phyloP scores from a whole-genome alignment of 2,888 invertebrate species.

The Cremastinae sp. region DNA sequence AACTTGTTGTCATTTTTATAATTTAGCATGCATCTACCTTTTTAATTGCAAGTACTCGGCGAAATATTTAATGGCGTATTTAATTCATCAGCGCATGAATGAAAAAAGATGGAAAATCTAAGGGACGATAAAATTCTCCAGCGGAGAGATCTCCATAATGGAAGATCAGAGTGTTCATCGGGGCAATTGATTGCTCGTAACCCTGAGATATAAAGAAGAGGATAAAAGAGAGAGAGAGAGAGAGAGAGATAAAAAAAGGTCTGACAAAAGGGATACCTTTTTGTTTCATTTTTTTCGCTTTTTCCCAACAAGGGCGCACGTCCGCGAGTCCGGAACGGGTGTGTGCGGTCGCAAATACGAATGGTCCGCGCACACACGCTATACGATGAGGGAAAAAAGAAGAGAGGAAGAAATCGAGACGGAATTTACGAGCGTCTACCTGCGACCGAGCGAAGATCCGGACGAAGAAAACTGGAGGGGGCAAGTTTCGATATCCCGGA shows the following conservation, averaged over 20 bases:
- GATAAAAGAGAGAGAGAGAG: constrained; percentile 1
- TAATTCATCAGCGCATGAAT: too few relatives aligned
- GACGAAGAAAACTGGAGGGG: neutral
- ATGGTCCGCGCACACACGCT: too few relatives aligned
- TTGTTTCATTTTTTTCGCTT: constrained; percentile 22
- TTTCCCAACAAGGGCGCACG: constrained; percentile 9
- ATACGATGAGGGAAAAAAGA: constrained; percentile 2
- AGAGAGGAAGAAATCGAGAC: constrained; percentile 47
- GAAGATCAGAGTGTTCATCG: constrained; percentile 56
- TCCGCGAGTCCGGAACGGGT: neutral
- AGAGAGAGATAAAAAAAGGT: constrained; percentile 36
- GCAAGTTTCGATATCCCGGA: neutral
- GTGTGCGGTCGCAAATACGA: neutral
- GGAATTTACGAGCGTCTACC: constrained; percentile 60
- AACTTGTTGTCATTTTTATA: too few relatives aligned
- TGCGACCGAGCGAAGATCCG: constrained; percentile 51
- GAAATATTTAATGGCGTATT: too few relatives aligned
- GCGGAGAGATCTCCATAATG: constrained; percentile 44
- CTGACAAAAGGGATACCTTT: constrained; percentile 47
- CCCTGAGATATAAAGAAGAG: constrained; percentile 21
- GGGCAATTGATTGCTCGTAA: constrained; percentile 55
- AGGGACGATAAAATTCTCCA: neutral
- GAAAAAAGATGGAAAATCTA: neutral
- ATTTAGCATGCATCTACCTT: too few relatives aligned
- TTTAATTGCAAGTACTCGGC: too few relatives aligned